phyloP scores from a whole-genome alignment of 2,113 vertebrate genomes.

The Dissostichus mawsoni region DNA sequence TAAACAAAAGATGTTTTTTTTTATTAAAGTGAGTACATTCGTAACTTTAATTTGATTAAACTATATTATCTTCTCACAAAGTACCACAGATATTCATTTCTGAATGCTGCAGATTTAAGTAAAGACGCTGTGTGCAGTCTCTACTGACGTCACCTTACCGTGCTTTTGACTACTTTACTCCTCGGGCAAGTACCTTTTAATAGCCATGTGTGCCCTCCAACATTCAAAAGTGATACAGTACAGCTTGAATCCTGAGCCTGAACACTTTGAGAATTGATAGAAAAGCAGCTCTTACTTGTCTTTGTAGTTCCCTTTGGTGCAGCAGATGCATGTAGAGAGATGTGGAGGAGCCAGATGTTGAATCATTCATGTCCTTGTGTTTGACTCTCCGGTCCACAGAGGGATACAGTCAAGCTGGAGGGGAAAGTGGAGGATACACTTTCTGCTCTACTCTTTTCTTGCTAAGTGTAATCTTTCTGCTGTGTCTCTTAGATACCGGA shows the following conservation, averaged over 20 bases:
- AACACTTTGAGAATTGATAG: background rate
- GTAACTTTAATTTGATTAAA: no score
- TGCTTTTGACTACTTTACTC: conserved; percentile 13
- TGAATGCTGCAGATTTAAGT: background rate
- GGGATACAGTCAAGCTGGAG: conserved; percentile 8
- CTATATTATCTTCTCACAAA: background rate
- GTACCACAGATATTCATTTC: background rate
- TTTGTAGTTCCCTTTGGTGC: conserved; percentile 30
- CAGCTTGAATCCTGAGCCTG: conserved; percentile 23
- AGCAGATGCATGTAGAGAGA: conserved; percentile 35
- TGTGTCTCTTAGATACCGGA: background rate
- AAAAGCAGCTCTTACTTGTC: conserved; percentile 29
- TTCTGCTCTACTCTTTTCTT: conserved; percentile 12
- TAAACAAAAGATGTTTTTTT: no score
- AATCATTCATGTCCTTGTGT: conserved; percentile 73
- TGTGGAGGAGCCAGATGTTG: conserved; percentile 62
- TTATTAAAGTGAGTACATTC: no score
- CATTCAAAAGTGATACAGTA: background rate
- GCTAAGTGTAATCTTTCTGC: conserved; percentile 40
- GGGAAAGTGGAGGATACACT: conserved; percentile 25
- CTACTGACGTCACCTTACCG: background rate
- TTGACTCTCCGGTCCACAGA: conserved; percentile 55
- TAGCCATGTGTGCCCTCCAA: background rate
- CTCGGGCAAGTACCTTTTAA: background rate
- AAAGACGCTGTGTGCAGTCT: background rate